Conservation (phyloP, 2,113 vertebrate genomes). For the Myotis davidii region DNA sequence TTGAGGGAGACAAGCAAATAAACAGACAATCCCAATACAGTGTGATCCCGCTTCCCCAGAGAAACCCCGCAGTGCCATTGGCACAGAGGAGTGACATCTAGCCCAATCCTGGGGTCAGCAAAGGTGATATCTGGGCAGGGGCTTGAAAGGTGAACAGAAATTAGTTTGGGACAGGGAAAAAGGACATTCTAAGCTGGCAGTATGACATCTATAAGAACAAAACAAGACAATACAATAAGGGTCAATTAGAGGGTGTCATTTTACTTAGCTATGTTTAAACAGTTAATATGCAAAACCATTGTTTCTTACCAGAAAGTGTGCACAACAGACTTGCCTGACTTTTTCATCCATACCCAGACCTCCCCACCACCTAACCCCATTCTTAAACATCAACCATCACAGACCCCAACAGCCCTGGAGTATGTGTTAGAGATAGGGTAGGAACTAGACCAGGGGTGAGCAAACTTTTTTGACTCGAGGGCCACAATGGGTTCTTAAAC, state of each 20-base stretch:
- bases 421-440: background rate
- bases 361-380: background rate
- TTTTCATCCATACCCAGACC: background rate
- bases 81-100: background rate
- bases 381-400: background rate
- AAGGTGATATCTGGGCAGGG: background rate
- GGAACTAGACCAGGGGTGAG: background rate
- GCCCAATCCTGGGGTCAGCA: background rate
- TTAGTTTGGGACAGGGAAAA: background rate
- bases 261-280: background rate
- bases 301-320: background rate
- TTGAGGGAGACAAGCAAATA: background rate
- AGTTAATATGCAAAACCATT: background rate
- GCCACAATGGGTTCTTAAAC: no score
- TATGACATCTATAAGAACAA: background rate
- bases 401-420: background rate
- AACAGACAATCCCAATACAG: background rate
- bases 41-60: background rate
- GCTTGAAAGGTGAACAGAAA: constrained; percentile 15
- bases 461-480: no score
- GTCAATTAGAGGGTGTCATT: background rate
- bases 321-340: background rate
- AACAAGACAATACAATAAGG: background rate
- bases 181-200: background rate
- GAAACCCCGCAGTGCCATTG: background rate